Conservation (phyloP, 2,113 vertebrate genomes). For the Oxygymnocypris stewartii region DNA sequence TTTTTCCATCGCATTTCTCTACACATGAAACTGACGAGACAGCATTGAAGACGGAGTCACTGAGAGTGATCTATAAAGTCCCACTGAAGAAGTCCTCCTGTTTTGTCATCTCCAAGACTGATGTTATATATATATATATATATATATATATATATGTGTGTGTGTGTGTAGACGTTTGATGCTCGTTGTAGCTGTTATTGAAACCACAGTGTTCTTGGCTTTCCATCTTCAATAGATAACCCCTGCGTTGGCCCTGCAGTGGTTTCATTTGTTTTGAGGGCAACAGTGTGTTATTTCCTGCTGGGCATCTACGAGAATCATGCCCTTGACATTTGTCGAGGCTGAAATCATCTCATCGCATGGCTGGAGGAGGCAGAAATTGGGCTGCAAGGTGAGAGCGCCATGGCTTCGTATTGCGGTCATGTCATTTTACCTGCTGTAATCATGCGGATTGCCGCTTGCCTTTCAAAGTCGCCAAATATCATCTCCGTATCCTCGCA, state of each 20-base stretch:
- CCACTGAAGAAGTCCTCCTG: background rate
- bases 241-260: background rate
- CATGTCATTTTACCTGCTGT: slow-evolving; percentile 29
- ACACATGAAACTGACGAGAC: background rate
- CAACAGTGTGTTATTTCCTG: slow-evolving; percentile 1
- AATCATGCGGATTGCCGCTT: slow-evolving; percentile 8
- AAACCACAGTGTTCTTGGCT: slow-evolving; percentile 16
- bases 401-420: background rate
- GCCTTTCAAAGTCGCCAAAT: slow-evolving; percentile 2
- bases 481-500: background rate
- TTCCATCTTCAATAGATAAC: slow-evolving; percentile 34
- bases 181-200: background rate
- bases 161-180: background rate
- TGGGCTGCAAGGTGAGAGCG: background rate
- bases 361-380: slow-evolving; percentile 31
- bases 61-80: background rate
- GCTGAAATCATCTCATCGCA: slow-evolving; percentile 55
- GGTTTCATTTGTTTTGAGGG: slow-evolving; percentile 36
- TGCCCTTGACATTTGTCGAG: slow-evolving; percentile 65
- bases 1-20: no score
- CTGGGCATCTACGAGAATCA: slow-evolving; percentile 32
- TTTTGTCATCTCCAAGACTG: background rate
- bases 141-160: no score
- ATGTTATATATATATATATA: background rate
- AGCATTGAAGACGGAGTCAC: background rate